These are phyloP conservation scores for Carterocephalus palaemon DNA, from an alignment of 2,888 invertebrate species.

Conservation along the genomic window DNA sequence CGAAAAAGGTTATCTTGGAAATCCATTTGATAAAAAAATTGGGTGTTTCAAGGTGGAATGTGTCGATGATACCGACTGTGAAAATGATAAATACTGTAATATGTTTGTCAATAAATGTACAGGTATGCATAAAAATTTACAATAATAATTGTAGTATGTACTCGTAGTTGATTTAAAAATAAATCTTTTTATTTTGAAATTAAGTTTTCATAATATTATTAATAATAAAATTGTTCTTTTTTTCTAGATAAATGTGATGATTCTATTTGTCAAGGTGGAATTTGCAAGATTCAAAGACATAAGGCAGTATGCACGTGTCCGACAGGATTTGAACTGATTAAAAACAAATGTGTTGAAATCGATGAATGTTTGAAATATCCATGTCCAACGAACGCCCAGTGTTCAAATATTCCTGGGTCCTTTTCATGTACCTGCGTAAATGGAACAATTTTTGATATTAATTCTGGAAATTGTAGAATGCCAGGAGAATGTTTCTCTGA, in stretches of 20 bases:
- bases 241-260: conserved; percentile 88
- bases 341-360: conserved; percentile 86
- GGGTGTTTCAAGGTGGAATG: conserved; percentile 96
- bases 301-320: conserved; percentile 86
- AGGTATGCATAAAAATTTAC: conserved; percentile 81
- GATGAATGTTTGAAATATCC: conserved; percentile 89
- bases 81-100: conserved; percentile 87
- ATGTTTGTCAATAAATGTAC: conserved; percentile 86
- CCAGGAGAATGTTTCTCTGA: conserved; percentile 91
- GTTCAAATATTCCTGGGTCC: conserved; percentile 88
- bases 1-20: conserved; percentile 89
- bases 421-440: conserved; percentile 87
- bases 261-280: conserved; percentile 88
- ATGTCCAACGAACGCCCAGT: conserved; percentile 88
- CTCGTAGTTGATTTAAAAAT: too few species aligned
- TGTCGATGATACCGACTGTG: conserved; percentile 86
- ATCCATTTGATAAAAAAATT: conserved; percentile 84
- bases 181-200: too few species aligned
- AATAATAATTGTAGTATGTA: too few species aligned
- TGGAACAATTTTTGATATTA: conserved; percentile 88
- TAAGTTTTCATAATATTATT: conserved; percentile 5
- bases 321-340: conserved; percentile 83
- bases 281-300: conserved; percentile 86
- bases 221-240: conserved; percentile 10
- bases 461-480: conserved; percentile 84